Evolutionary conservation across 2,113 vertebrate genomes (phyloP).

Genomic region (Ptilonorhynchus violaceus): DNA sequence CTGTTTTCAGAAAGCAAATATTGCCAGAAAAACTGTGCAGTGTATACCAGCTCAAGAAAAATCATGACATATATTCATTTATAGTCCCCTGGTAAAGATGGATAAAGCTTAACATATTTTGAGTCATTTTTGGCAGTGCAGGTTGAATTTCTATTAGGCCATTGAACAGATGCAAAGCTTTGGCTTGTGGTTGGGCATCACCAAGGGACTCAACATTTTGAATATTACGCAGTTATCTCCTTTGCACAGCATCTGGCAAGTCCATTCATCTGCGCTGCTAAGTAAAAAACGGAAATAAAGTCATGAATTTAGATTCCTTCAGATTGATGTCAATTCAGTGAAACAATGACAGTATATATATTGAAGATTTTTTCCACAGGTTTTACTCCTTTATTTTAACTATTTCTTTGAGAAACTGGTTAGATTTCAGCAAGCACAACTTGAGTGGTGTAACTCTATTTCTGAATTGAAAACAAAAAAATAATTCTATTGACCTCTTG

Average conservation of each 20-base stretch:
- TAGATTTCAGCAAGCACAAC: not conserved
- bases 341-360: not conserved
- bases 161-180: conserved; percentile 41
- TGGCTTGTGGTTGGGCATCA: not conserved
- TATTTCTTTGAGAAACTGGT: not conserved
- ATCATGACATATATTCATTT: not conserved
- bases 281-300: not conserved
- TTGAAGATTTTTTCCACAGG: not conserved
- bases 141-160: conserved; percentile 15
- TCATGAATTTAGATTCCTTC: not conserved
- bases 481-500: not conserved
- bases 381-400: not conserved
- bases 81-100: not conserved
- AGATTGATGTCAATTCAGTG: not conserved
- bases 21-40: not conserved
- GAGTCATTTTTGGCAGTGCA: not conserved
- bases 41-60: not conserved
- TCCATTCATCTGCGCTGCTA: not conserved
- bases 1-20: not conserved
- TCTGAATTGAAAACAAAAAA: not conserved
- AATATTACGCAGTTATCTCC: conserved; percentile 7
- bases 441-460: not conserved
- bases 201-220: not conserved
- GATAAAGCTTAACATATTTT: not conserved
- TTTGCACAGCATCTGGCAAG: conserved; percentile 9